Conservation (phyloP, 2,797 vertebrate genomes). For the Lateolabrax maculatus region DNA sequence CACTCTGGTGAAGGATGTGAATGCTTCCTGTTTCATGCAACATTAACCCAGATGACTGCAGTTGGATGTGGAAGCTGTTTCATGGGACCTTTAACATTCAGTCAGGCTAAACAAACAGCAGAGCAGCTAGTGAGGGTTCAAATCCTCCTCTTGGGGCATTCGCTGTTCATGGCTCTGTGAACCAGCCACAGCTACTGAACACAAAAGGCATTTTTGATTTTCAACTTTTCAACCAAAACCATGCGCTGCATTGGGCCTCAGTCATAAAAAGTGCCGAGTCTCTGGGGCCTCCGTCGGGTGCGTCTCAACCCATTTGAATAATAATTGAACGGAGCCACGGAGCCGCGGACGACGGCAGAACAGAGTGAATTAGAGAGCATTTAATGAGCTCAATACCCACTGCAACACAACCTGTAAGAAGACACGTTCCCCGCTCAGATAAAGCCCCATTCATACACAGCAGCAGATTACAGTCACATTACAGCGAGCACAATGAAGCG, state of each 20-base stretch:
- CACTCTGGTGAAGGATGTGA: too few species aligned
- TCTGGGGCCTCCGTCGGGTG: constrained; percentile 55
- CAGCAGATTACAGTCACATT: constrained; percentile 75
- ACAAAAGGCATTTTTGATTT: constrained; percentile 59
- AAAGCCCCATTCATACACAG: constrained; percentile 64
- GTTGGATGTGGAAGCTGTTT: constrained; percentile 5
- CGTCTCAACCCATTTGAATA: constrained; percentile 74
- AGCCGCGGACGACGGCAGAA: constrained; percentile 53
- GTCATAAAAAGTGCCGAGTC: constrained; percentile 41
- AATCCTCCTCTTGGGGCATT: constrained; percentile 24
- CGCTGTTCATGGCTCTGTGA: constrained; percentile 33
- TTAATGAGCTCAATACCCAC: constrained; percentile 78
- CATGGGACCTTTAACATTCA: constrained; percentile 50
- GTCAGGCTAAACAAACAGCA: constrained; percentile 57
- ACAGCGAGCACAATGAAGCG: constrained; percentile 66
- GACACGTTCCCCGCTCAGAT: constrained; percentile 63
- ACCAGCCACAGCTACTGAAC: constrained; percentile 33
- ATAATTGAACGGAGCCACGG: constrained; percentile 71
- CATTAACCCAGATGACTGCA: constrained; percentile 1
- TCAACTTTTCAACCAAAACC: constrained; percentile 41
- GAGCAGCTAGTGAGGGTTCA: constrained; percentile 18
- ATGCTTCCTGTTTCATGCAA: constrained; percentile 11
- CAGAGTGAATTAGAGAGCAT: constrained; percentile 75
- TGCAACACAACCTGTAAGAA: constrained; percentile 69
- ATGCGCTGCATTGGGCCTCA: constrained; percentile 1